Conservation (phyloP, 2,888 invertebrate species). For the Morpho helenor region DNA sequence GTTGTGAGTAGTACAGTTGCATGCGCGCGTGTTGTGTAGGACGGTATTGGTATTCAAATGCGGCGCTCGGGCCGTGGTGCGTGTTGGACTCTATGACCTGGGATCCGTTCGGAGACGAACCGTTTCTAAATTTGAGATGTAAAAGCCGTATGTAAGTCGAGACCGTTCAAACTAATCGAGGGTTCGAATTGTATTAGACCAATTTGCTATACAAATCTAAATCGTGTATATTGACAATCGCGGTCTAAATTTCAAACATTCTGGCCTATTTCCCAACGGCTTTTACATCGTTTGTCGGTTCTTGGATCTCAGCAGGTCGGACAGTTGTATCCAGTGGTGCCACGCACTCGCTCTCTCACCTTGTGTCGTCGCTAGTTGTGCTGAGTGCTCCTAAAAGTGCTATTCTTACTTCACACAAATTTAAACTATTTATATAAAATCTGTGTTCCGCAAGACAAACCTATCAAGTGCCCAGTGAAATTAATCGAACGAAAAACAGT, state of each 20-base stretch:
- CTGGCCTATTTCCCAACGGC: slow-evolving; percentile 9
- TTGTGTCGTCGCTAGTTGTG: slow-evolving; percentile 74
- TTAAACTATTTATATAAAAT: slow-evolving; percentile 7
- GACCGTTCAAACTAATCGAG: background rate
- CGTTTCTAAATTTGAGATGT: slow-evolving; percentile 13
- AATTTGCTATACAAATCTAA: slow-evolving; percentile 6
- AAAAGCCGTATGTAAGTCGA: slow-evolving; percentile 18
- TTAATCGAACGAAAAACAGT: slow-evolving; percentile 74
- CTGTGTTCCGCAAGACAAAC: slow-evolving; percentile 56
- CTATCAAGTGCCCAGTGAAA: slow-evolving; percentile 77
- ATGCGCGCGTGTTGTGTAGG: slow-evolving; percentile 78
- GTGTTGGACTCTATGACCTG: slow-evolving; percentile 47
- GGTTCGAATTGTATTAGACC: slow-evolving; percentile 15
- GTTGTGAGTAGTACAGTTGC: slow-evolving; percentile 72
- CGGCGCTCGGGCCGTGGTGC: slow-evolving; percentile 77
- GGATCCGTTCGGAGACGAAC: slow-evolving; percentile 23
- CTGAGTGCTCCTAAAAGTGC: slow-evolving; percentile 76
- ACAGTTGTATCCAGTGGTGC: slow-evolving; percentile 37
- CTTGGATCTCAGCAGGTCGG: slow-evolving; percentile 24
- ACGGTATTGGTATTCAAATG: slow-evolving; percentile 87
- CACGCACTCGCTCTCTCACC: slow-evolving; percentile 78
- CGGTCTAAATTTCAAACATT: slow-evolving; percentile 5
- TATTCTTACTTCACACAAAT: slow-evolving; percentile 52
- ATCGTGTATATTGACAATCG: background rate
- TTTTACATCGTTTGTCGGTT: slow-evolving; percentile 21